Evolutionary conservation across 2,797 vertebrate species (phyloP).

Genomic region (Rhyacichthys aspro): DNA sequence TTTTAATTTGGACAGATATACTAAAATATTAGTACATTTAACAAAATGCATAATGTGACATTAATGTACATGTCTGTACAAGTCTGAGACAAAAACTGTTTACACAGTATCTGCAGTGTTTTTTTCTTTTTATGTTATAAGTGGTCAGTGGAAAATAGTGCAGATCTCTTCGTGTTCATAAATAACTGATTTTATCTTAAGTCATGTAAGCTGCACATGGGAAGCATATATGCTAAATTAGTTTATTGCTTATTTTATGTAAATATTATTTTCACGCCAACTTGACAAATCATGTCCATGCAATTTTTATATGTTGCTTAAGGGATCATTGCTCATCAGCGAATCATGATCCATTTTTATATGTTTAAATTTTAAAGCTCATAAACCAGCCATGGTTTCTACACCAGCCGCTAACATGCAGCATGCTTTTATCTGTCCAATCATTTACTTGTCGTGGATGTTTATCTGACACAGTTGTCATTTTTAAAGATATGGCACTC

Average conservation of each 20-base stretch:
- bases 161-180: neutral
- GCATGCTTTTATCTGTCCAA: neutral
- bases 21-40: neutral
- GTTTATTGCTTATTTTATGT: neutral
- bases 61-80: neutral
- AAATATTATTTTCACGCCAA: too few species aligned
- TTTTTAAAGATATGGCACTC: constrained; percentile 87
- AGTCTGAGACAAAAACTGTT: neutral
- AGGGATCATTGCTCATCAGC: neutral
- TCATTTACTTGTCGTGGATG: neutral
- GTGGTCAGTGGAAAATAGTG: neutral
- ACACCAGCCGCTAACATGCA: constrained; percentile 2
- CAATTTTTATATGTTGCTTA: too few species aligned
- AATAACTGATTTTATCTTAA: too few species aligned
- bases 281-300: neutral
- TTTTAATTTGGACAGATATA: constrained; percentile 18
- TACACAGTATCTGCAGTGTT: neutral
- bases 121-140: neutral
- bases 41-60: neutral
- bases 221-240: neutral
- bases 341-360: neutral
- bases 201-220: too few species aligned
- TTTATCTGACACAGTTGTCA: neutral
- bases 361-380: constrained; percentile 5
- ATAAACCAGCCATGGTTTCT: constrained; percentile 2